Evolutionary conservation across 2,888 invertebrate species (phyloP).

Genomic region (Pteria penguin): DNA sequence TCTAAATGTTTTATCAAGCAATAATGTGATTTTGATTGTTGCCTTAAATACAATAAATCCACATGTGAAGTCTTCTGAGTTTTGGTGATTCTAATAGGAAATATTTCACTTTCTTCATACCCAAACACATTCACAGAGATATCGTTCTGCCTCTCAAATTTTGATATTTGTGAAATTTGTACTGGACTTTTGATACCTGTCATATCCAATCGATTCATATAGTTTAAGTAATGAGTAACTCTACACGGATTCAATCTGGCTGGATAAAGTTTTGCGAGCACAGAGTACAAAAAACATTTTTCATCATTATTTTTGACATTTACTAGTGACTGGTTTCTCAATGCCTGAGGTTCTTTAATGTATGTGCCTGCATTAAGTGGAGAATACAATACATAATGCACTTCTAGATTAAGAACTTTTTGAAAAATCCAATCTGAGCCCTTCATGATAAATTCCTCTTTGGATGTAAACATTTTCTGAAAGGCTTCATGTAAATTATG

Average conservation of each 20-base stretch:
- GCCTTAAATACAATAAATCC: slow-evolving; percentile 21
- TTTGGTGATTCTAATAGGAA: slow-evolving; percentile 28
- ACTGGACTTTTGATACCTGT: slow-evolving; percentile 32
- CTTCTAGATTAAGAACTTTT: slow-evolving; percentile 35
- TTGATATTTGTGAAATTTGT: slow-evolving; percentile 25
- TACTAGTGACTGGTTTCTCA: background rate
- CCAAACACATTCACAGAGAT: slow-evolving; percentile 45
- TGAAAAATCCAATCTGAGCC: slow-evolving; percentile 49
- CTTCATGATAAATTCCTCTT: slow-evolving; percentile 50
- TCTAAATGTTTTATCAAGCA: slow-evolving; percentile 32
- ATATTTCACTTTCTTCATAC: slow-evolving; percentile 26
- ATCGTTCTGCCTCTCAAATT: slow-evolving; percentile 42
- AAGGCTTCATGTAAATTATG: slow-evolving; percentile 36
- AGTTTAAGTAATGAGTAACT: slow-evolving; percentile 30
- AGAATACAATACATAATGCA: slow-evolving; percentile 44
- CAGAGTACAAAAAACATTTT: slow-evolving; percentile 45
- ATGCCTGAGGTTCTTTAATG: slow-evolving; percentile 29
- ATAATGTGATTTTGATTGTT: slow-evolving; percentile 18
- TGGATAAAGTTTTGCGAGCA: slow-evolving; percentile 33
- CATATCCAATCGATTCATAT: slow-evolving; percentile 36
- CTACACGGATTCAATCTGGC: slow-evolving; percentile 19
- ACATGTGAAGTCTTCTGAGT: slow-evolving; percentile 10
- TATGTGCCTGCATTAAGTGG: slow-evolving; percentile 46
- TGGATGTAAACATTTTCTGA: slow-evolving; percentile 50
- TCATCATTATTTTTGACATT: slow-evolving; percentile 46